Conservation (phyloP, 2,888 invertebrate genomes). For the Glyphotaelius pellucidus region DNA sequence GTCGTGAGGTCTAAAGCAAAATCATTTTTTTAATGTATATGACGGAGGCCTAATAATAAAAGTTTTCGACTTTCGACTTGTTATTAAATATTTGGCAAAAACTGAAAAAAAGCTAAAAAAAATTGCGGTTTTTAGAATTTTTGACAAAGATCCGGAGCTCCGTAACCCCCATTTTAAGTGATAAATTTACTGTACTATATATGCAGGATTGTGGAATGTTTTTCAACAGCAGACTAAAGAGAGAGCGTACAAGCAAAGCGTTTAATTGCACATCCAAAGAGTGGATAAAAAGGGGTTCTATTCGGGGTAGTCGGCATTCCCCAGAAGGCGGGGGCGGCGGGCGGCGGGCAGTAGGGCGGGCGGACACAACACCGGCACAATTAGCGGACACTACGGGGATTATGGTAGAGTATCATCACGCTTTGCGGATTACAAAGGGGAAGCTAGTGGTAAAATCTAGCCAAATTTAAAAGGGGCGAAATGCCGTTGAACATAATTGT, state of each 20-base stretch:
- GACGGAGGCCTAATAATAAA: too few species aligned
- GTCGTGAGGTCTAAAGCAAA: too few species aligned
- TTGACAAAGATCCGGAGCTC: too few species aligned
- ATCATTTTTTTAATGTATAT: too few species aligned
- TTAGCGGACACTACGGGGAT: constrained; percentile 49
- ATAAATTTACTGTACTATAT: neutral
- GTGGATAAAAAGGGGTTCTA: constrained; percentile 32
- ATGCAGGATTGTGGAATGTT: neutral
- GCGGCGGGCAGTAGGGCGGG: constrained; percentile 12
- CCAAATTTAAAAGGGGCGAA: neutral
- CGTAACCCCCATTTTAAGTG: too few species aligned
- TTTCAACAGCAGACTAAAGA: neutral
- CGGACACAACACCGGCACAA: constrained; percentile 43
- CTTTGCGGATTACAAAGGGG: constrained; percentile 30
- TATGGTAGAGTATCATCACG: constrained; percentile 34
- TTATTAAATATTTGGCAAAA: too few species aligned
- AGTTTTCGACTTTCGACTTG: too few species aligned
- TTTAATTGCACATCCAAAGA: constrained; percentile 59
- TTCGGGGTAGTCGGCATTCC: constrained; percentile 29
- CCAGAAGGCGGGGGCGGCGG: neutral
- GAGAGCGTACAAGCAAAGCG: constrained; percentile 12
- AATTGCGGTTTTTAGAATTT: too few species aligned
- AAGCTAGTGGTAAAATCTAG: constrained; percentile 25
- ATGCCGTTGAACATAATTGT: neutral
- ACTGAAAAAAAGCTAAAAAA: too few species aligned